Base-by-base conservation (phyloP, 2,797 vertebrate genomes). In the Hypotaenidia philippensis region DNA sequence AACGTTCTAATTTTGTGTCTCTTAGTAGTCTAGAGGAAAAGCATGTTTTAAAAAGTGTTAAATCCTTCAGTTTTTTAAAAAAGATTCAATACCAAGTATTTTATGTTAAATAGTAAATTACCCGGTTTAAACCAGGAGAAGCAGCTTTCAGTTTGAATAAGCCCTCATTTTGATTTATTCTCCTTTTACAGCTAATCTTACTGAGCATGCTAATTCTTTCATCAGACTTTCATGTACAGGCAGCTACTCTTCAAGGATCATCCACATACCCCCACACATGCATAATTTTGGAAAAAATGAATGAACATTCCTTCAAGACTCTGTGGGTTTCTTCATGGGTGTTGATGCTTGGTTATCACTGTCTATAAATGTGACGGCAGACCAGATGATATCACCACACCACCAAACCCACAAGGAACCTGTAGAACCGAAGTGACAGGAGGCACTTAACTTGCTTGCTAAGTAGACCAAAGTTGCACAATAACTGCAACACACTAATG, bases 331-430 rank as follows among this genome's bases (percentile, higher is more conserved):
- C 83, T 71, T 76, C 34, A 36, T n/a, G 66, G 74, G 74, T 90
- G 94, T 75, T 92, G 94, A 95, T 75, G 86, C 57, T 56, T 87
- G 76, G 83, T 79, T 90, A 93, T 90, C 90, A 92, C 8, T 60
- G 91, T 84, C 96, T 93, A 83, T 77, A 91, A 92, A 90, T 90
- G 84, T 72, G 87, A 90, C 0, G 6, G 76, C 27, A 93, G 96
- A 90, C 56, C 70, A 80, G 53, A 96, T 96, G 96, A 94, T 27
- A 85, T 96, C 95, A 97, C 49, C 81, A n/a, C 72, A 79, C 86
- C 75, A 86, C 68, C 66, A 95, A 96, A 91, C 90, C 82, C 88
- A 86, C 90, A 96, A 95, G 9, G 65, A 94, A 92, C 82, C 79
- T 87, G 79, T 2, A 69, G 63, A 88, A 82, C 85, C 45, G 49